phyloP scores from a whole-genome alignment of 2,888 invertebrate species.

The Venusia cambrica region DNA sequence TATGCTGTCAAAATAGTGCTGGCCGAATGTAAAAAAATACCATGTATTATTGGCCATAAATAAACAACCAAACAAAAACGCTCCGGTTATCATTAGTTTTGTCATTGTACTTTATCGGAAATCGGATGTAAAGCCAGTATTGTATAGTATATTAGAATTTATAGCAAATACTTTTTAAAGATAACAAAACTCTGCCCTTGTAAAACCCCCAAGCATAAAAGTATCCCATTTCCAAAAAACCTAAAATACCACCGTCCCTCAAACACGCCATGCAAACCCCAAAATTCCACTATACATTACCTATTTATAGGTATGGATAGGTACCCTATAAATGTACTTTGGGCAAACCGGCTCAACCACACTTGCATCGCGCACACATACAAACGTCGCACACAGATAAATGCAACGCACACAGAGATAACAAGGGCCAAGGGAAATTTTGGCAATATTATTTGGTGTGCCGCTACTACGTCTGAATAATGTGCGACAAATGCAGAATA shows the following conservation, averaged over 20 bases:
- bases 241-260: slow-evolving; percentile 5
- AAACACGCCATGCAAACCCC: slow-evolving; percentile 26
- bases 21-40: too few relatives aligned
- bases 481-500: slow-evolving; percentile 13
- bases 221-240: slow-evolving; percentile 6
- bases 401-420: slow-evolving; percentile 40
- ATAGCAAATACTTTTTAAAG: too few relatives aligned
- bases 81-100: too few relatives aligned
- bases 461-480: slow-evolving; percentile 7
- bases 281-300: slow-evolving; percentile 37
- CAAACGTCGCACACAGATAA: slow-evolving; percentile 11
- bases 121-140: too few relatives aligned
- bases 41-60: too few relatives aligned
- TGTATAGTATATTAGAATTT: too few relatives aligned
- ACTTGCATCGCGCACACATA: slow-evolving; percentile 33
- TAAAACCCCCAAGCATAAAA: too few relatives aligned
- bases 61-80: too few relatives aligned
- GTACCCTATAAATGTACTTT: slow-evolving; percentile 63
- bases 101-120: too few relatives aligned
- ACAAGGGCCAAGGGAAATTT: slow-evolving; percentile 76
- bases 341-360: slow-evolving; percentile 62
- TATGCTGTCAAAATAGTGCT: too few relatives aligned
- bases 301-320: slow-evolving; percentile 56
- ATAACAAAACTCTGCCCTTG: too few relatives aligned
- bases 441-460: slow-evolving; percentile 64